Evolutionary conservation across 30 jellyfish, hydroid and myxozoan genomes (phyloP), one percentile per base, ranked within the genome.

Genomic region (Cassiopea xamachana): DNA sequence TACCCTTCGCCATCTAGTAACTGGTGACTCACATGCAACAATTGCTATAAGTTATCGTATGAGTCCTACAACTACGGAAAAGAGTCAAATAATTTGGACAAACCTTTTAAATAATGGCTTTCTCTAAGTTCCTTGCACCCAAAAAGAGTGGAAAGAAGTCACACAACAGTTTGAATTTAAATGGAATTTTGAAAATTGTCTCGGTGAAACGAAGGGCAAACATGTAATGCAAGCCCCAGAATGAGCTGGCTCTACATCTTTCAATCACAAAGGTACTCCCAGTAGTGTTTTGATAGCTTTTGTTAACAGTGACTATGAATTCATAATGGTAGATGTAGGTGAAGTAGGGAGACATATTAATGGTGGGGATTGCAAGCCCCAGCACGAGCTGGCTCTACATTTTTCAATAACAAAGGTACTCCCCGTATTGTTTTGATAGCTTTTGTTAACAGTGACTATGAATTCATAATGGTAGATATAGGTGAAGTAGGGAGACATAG

Each of bases 161-260:
- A 18, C 75, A 80, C n/a, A 46, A 49, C 82, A 13, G 1, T 49
- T 86, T 77, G 60, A 15, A 46, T 50, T 50, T 2, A 16, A 14
- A 4, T 75, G 93, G 88, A 77, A 75, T 76, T 64, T 86, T 64
- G 89, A 89, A 6, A 84, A 86, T 72, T 84, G 77, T 44, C 1
- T 86, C 6, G 87, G 93, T 1, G 93, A 82, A 1, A 74, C 74
- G 16, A 89, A 86, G 44, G 93, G 88, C 12, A 86, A 86, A 60
- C 93, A 86, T 48, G 93, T 77, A 13, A 86, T 86, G 81, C 93
- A 86, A 75, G 74, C 39, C 39, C 39, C 39, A 27, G 39, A 27
- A 27, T 27, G 39, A 27, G 39, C 39, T 27, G 39, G 39, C 39
- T 27, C 39, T 27, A 27, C 39, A 27, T 27, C 39, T 27, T 27